Conservation (phyloP, 1,140 invertebrate species). For the Bicyclus anynana region DNA sequence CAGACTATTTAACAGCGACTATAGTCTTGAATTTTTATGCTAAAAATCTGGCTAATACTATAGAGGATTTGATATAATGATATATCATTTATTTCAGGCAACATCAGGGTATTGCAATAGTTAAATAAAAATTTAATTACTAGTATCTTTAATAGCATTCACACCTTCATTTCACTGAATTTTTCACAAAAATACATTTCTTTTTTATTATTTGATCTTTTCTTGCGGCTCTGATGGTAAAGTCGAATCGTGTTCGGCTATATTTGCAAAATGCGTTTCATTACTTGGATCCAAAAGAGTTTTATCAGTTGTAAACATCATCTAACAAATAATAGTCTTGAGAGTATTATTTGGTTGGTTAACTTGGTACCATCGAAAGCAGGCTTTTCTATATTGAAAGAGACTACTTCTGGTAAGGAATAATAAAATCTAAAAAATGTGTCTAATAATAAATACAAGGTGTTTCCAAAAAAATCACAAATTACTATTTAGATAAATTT, state of each 20-base stretch:
- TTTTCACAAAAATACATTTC: neutral
- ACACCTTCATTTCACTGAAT: neutral
- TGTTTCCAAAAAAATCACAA: no score
- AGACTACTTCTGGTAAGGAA: constrained; percentile 22
- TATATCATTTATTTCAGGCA: neutral
- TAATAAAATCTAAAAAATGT: no score
- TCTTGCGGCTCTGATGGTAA: neutral
- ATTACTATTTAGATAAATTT: no score
- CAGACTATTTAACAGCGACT: no score
- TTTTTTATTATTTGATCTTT: neutral
- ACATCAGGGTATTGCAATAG: neutral
- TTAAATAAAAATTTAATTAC: neutral
- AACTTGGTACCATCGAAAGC: constrained; percentile 40
- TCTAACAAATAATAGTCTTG: constrained; percentile 34
- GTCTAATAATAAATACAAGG: no score
- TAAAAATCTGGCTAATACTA: no score
- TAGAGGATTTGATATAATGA: neutral
- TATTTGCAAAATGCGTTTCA: constrained; percentile 3
- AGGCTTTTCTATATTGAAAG: constrained; percentile 40
- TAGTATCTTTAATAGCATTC: neutral
- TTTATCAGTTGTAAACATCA: constrained; percentile 21
- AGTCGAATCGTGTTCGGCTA: neutral
- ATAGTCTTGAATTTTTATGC: no score
- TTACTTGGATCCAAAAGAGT: constrained; percentile 12
- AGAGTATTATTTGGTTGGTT: constrained; percentile 45